Conservation (phyloP, 2,113 vertebrate genomes). For the Callipepla californica region DNA sequence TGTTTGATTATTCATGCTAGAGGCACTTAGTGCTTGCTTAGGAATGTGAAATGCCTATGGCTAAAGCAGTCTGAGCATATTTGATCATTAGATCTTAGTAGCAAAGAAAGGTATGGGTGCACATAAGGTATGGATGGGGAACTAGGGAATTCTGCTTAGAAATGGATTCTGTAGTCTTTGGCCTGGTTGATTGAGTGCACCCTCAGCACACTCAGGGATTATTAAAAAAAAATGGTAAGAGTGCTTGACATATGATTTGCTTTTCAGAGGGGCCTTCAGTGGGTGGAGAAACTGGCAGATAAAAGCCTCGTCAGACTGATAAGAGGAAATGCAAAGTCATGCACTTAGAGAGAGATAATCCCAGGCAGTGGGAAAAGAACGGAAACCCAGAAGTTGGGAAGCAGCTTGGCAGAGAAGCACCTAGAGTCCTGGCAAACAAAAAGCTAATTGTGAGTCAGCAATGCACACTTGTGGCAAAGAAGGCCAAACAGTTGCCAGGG, state of each 20-base stretch:
- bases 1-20: not conserved
- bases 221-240: not conserved
- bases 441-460: not conserved
- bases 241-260: not conserved
- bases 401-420: not conserved
- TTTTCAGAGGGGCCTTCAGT: not conserved
- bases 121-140: not conserved
- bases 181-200: not conserved
- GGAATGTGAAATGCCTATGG: not conserved
- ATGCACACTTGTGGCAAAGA: not conserved
- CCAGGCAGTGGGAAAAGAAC: not conserved
- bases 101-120: not conserved
- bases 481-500: not conserved
- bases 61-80: not conserved
- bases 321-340: not conserved
- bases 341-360: not conserved
- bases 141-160: not conserved
- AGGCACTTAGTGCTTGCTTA: not conserved
- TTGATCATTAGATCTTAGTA: not conserved
- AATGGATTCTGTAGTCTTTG: not conserved
- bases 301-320: not conserved
- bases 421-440: not conserved
- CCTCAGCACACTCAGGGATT: not conserved
- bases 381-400: fast-evolving
- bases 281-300: not conserved